Conservation (phyloP, 2,888 invertebrate genomes). For the Dynastes tityus region DNA sequence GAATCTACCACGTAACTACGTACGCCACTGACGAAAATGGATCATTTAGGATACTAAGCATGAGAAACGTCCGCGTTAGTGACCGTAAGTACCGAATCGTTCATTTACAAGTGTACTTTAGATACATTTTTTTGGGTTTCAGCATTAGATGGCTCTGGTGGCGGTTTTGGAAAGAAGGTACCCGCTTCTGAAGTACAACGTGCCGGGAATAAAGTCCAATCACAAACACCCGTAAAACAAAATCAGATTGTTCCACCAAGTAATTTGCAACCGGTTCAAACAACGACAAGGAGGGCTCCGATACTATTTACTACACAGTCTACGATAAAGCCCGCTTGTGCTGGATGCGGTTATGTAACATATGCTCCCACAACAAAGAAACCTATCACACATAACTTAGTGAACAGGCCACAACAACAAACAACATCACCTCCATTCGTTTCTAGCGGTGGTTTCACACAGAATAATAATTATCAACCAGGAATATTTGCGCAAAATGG, state of each 20-base stretch:
- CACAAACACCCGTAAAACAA: slow-evolving; percentile 2
- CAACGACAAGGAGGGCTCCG: slow-evolving; percentile 55
- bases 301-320: slow-evolving; percentile 65
- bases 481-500: not conserved
- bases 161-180: slow-evolving; percentile 37
- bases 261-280: not conserved
- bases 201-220: slow-evolving; percentile 17
- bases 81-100: slow-evolving; percentile 72
- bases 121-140: slow-evolving; percentile 18
- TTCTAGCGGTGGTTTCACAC: not conserved
- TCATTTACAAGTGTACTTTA: not conserved
- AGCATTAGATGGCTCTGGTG: slow-evolving; percentile 59
- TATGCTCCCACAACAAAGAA: slow-evolving; percentile 62
- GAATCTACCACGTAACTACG: slow-evolving; percentile 86
- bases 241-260: slow-evolving; percentile 12
- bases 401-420: slow-evolving; percentile 52
- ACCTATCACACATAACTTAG: slow-evolving; percentile 10
- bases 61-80: slow-evolving; percentile 79
- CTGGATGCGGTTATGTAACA: slow-evolving; percentile 75
- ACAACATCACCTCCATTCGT: not conserved
- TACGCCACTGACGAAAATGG: slow-evolving; percentile 89
- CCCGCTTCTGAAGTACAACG: slow-evolving; percentile 30
- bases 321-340: slow-evolving; percentile 73
- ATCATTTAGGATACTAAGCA: slow-evolving; percentile 82
- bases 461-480: not conserved